Conservation (phyloP, 2,113 vertebrate species). For the Opisthocomus hoazin region DNA sequence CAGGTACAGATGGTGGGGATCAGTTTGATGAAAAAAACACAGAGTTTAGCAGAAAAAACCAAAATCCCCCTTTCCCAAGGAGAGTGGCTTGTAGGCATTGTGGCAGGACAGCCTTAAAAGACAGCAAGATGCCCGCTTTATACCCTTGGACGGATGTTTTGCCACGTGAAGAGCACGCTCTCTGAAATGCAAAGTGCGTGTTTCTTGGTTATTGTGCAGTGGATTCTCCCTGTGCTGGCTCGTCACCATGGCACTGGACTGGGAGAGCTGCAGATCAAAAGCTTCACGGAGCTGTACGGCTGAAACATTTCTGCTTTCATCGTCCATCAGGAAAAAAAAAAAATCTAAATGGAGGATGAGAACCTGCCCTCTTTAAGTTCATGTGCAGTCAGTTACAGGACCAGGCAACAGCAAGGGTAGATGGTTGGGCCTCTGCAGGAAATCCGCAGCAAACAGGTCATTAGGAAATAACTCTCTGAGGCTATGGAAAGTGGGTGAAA, state of each 20-base stretch:
- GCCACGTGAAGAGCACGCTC: not conserved
- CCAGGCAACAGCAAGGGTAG: not conserved
- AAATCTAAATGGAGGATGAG: not conserved
- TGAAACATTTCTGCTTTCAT: slow-evolving; percentile 20
- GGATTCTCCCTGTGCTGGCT: not conserved
- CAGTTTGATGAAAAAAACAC: not conserved
- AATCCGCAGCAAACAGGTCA: not conserved
- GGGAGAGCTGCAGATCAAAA: not conserved
- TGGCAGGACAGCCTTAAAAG: not conserved
- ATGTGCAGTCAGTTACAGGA: not conserved
- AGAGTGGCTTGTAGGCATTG: not conserved
- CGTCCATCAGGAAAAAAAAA: not conserved
- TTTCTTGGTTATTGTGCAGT: not conserved
- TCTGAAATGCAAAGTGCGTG: not conserved
- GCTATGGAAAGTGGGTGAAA: not conserved
- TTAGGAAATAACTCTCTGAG: not conserved
- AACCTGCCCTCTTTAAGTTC: not conserved
- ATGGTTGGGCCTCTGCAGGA: not conserved
- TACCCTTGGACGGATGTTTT: not conserved
- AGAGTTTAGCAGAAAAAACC: not conserved
- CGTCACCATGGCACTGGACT: not conserved
- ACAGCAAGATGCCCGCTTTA: not conserved
- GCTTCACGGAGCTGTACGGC: not conserved
- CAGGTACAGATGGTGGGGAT: not conserved
- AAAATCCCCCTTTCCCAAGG: not conserved